These are phyloP conservation scores for Porites evermanni DNA, from an alignment of 92 coral and sea anemone genomes.

Conservation along the genomic window DNA sequence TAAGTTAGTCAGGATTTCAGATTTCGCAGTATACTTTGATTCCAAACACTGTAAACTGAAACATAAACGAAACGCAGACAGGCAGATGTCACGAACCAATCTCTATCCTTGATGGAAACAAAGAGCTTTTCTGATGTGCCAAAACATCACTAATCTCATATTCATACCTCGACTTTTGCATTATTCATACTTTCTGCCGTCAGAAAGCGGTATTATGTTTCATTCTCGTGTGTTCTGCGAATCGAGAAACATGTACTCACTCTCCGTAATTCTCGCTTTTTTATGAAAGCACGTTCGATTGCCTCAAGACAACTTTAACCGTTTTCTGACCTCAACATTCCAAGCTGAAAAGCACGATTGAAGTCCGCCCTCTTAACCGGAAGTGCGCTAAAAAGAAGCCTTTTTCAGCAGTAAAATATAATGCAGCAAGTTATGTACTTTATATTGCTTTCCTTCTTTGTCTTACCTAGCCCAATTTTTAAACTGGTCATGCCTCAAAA, in stretches of 20 bases:
- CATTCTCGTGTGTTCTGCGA: constrained; percentile 9
- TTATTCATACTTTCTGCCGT: constrained; percentile 33
- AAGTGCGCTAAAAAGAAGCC: constrained; percentile 25
- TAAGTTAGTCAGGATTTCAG: background rate
- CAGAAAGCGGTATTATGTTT: constrained; percentile 6
- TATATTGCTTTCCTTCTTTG: constrained; percentile 23
- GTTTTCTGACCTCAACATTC: background rate
- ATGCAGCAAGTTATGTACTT: background rate
- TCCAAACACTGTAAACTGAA: background rate
- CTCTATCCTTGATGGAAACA: constrained; percentile 22
- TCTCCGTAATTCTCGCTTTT: background rate
- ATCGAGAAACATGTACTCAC: constrained; percentile 6
- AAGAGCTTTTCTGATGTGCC: constrained; percentile 44
- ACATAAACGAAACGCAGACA: constrained; percentile 9
- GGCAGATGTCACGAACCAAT: constrained; percentile 63
- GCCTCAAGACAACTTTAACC: background rate
- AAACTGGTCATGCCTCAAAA: constrained; percentile 1
- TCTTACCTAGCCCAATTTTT: background rate
- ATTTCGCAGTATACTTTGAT: constrained; percentile 2
- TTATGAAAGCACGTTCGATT: background rate
- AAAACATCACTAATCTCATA: constrained; percentile 37
- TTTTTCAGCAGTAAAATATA: constrained; percentile 6
- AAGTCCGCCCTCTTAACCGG: constrained; percentile 21
- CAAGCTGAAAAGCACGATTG: background rate
- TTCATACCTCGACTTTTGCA: constrained; percentile 43